phyloP scores from a whole-genome alignment of 2,113 vertebrate species.

The Daboia siamensis region DNA sequence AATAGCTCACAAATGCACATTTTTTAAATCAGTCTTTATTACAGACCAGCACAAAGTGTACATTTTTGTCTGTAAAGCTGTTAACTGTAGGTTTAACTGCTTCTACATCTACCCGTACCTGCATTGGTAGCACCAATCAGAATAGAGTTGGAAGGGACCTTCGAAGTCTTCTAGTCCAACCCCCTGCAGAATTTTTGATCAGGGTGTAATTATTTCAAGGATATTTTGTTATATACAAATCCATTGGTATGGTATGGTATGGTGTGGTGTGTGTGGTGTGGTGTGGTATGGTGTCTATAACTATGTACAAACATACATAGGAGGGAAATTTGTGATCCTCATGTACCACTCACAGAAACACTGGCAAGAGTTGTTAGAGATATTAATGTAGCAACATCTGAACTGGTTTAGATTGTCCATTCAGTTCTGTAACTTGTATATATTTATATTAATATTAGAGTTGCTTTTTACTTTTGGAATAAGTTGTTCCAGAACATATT shows the following conservation, averaged over 20 bases:
- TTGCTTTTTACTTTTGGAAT: too few relatives aligned
- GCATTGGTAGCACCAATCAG: background rate
- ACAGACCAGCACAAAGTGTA: background rate
- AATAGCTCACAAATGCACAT: background rate
- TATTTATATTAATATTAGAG: too few relatives aligned
- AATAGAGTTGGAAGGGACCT: too few relatives aligned
- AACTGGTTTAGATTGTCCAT: too few relatives aligned
- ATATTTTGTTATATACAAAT: background rate
- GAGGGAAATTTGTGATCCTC: background rate
- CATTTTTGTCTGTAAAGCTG: background rate
- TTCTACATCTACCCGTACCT: background rate
- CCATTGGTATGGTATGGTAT: background rate
- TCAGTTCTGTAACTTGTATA: too few relatives aligned
- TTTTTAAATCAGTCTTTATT: background rate
- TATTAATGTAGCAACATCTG: too few relatives aligned
- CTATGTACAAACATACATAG: background rate
- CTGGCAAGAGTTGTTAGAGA: too few relatives aligned
- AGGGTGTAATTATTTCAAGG: background rate
- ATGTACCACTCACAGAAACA: background rate
- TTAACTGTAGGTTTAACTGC: background rate
- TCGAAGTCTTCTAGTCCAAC: too few relatives aligned
- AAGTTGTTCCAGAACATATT: too few relatives aligned
- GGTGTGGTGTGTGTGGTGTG: too few relatives aligned
- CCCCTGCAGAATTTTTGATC: background rate
- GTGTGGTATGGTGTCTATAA: too few relatives aligned